These are phyloP conservation scores for Ridgeia piscesae DNA, from an alignment of 1,140 invertebrate genomes.

Conservation along the genomic window DNA sequence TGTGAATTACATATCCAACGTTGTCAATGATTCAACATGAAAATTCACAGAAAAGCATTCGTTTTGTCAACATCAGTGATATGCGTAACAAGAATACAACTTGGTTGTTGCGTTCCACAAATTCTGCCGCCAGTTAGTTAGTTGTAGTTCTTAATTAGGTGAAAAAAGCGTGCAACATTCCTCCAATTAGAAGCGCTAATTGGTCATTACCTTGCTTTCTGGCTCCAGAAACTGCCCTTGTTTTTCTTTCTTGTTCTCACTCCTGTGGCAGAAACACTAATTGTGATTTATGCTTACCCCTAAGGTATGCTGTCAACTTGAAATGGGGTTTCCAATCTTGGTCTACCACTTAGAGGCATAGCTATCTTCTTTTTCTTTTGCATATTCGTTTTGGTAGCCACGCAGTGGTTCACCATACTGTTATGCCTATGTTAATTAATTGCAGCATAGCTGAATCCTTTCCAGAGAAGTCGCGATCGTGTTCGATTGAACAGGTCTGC, in stretches of 20 bases:
- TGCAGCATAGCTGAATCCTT: too few relatives aligned
- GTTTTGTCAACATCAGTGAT: too few relatives aligned
- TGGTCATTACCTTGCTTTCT: not conserved
- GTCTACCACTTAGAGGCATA: not conserved
- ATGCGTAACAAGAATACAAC: not conserved
- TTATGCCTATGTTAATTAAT: too few relatives aligned
- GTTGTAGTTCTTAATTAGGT: not conserved
- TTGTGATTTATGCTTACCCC: not conserved
- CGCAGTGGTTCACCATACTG: too few relatives aligned
- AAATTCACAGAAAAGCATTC: not conserved
- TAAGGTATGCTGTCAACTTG: not conserved
- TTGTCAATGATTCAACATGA: too few relatives aligned
- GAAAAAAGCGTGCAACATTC: not conserved
- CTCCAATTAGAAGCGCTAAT: slow-evolving; percentile 1
- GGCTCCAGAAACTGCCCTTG: not conserved
- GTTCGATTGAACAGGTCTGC: too few relatives aligned
- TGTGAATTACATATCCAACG: too few relatives aligned
- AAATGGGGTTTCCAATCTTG: not conserved
- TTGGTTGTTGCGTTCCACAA: not conserved
- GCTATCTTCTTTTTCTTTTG: not conserved
- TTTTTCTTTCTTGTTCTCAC: not conserved
- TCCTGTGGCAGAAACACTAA: not conserved
- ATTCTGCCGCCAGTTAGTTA: not conserved
- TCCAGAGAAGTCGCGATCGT: too few relatives aligned
- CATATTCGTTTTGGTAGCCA: too few relatives aligned